phyloP scores from a whole-genome alignment of 2,797 vertebrate species.

The Pangasius djambal region DNA sequence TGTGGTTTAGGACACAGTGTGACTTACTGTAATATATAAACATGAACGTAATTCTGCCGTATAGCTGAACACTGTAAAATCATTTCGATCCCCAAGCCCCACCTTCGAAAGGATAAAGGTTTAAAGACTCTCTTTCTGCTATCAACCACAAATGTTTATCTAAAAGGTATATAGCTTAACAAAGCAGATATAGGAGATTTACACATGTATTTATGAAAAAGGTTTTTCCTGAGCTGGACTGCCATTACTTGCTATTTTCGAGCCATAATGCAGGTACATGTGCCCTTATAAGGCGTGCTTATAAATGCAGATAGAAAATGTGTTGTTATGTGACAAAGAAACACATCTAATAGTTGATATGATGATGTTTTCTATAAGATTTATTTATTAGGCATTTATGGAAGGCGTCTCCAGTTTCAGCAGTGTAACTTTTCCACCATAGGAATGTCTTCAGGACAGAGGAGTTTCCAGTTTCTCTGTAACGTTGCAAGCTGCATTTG shows the following conservation, averaged over 20 bases:
- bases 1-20: background rate
- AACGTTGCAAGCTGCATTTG: background rate
- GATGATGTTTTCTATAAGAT: background rate
- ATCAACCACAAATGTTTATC: background rate
- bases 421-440: background rate
- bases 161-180: background rate
- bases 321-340: background rate
- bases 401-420: background rate
- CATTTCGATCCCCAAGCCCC: no score
- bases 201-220: background rate
- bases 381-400: background rate
- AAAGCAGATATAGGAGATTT: background rate
- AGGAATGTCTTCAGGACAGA: background rate
- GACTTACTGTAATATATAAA: background rate
- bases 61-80: background rate
- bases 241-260: background rate
- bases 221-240: background rate
- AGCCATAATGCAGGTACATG: background rate
- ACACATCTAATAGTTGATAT: background rate
- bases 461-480: background rate
- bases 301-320: background rate
- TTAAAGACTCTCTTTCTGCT: background rate
- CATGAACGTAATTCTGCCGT: background rate
- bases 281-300: background rate
- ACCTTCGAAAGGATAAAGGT: background rate